Percentiles rank a stretch among this genome's conserved stretches.
Conservation (phyloP, 2,797 vertebrate genomes). For the Liparis tanakae region DNA sequence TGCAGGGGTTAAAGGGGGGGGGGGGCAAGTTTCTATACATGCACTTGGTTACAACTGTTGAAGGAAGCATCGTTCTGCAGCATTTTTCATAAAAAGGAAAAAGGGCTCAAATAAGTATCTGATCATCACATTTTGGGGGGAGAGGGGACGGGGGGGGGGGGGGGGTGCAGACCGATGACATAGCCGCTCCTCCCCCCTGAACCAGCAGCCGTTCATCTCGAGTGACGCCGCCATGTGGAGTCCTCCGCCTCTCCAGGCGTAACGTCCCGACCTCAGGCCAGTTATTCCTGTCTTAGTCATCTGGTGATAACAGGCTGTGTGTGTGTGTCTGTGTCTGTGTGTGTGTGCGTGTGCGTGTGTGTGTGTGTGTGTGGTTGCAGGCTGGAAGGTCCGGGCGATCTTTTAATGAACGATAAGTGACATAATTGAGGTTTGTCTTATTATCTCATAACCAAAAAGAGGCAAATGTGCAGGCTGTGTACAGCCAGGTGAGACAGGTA, state of each 20-base stretch:
- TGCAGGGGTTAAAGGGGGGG: neutral
- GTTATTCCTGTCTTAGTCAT: constrained; percentile 67
- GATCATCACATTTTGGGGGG: neutral
- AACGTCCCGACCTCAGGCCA: constrained; percentile 56
- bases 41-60: too few relatives aligned
- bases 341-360: constrained; percentile 32
- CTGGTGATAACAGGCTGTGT: constrained; percentile 59
- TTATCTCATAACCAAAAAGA: constrained; percentile 67
- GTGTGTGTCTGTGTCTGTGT: constrained; percentile 23
- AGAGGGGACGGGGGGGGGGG: too few relatives aligned
- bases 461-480: constrained; percentile 52
- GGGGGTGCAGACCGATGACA: constrained; percentile 26
- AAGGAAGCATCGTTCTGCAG: too few relatives aligned
- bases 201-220: constrained; percentile 34
- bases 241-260: constrained; percentile 27
- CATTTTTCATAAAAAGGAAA: too few relatives aligned
- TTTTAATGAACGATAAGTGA: constrained; percentile 72
- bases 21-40: neutral
- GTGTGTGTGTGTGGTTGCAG: constrained; percentile 24
- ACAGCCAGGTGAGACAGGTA: constrained; percentile 39
- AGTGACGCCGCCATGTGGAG: constrained; percentile 5
- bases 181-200: constrained; percentile 29
- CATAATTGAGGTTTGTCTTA: constrained; percentile 52
- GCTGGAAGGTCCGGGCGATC: constrained; percentile 49
- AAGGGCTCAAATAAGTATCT: constrained; percentile 3